Conservation (phyloP, 2,888 invertebrate genomes). For the Lymantria monacha region DNA sequence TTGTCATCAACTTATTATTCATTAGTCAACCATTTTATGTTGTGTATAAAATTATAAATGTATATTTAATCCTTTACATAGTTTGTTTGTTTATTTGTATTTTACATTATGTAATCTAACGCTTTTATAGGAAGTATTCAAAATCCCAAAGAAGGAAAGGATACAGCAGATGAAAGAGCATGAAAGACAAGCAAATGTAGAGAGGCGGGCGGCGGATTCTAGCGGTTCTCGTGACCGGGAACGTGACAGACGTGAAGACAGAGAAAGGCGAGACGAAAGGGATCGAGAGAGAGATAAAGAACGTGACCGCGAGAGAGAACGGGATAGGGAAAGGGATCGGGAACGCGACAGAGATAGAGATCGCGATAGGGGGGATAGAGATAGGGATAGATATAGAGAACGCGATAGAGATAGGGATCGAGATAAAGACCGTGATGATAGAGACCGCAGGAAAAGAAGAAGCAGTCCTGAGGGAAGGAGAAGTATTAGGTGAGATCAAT, state of each 20-base stretch:
- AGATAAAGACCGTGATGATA: slow-evolving; percentile 60
- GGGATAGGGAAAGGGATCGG: slow-evolving; percentile 40
- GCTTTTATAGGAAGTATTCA: slow-evolving; percentile 84
- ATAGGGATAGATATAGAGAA: slow-evolving; percentile 49
- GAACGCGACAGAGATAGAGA: slow-evolving; percentile 48
- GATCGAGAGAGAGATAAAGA: slow-evolving; percentile 51
- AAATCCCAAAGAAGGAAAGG: slow-evolving; percentile 96
- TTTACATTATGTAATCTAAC: not conserved
- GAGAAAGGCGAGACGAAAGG: slow-evolving; percentile 48
- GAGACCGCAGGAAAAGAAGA: slow-evolving; percentile 69
- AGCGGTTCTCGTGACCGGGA: slow-evolving; percentile 68
- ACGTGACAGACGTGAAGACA: slow-evolving; percentile 43
- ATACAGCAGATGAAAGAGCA: slow-evolving; percentile 98
- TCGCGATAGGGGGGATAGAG: slow-evolving; percentile 42
- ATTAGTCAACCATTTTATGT: not conserved
- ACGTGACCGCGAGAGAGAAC: slow-evolving; percentile 49
- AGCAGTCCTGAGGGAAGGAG: slow-evolving; percentile 70
- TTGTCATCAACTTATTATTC: not conserved
- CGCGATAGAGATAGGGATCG: slow-evolving; percentile 43
- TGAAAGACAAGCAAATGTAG: slow-evolving; percentile 92
- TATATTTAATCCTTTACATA: not conserved
- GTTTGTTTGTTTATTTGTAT: not conserved
- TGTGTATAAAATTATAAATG: not conserved
- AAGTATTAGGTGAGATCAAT: slow-evolving; percentile 61
- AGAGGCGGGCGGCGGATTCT: slow-evolving; percentile 70